Percentiles rank a stretch among this genome's conserved stretches.
Evolutionary conservation across 2,797 vertebrate genomes (phyloP).

Genomic region (Neopelma chrysocephalum): DNA sequence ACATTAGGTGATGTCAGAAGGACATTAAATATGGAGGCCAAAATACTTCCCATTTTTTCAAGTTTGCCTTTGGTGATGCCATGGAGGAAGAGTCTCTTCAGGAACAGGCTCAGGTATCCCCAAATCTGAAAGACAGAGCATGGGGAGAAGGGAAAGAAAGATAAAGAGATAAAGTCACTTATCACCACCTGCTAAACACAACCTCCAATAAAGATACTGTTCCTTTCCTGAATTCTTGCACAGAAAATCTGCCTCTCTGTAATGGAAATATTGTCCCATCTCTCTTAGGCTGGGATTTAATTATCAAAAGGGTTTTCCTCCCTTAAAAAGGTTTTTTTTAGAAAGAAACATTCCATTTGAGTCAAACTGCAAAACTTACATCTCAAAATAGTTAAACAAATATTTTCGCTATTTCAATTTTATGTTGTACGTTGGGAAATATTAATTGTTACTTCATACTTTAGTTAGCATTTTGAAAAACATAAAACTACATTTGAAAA

Average conservation of each 20-base stretch:
- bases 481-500: neutral
- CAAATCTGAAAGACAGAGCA: neutral
- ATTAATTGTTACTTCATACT: neutral
- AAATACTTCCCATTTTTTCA: neutral
- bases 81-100: neutral
- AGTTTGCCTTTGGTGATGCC: neutral
- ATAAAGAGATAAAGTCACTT: neutral
- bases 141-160: neutral
- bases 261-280: neutral
- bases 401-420: neutral
- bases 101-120: neutral
- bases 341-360: neutral
- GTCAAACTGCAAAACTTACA: neutral
- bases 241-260: neutral
- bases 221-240: neutral
- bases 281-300: neutral
- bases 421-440: neutral
- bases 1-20: neutral
- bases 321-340: neutral
- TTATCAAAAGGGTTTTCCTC: neutral
- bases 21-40: neutral
- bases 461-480: neutral
- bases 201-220: neutral
- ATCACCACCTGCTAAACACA: neutral
- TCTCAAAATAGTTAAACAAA: constrained; percentile 27